Evolutionary conservation across 2,797 vertebrate species (phyloP), one percentile per base, ranked within the genome.

Genomic region (Amphiprion clarkii): DNA sequence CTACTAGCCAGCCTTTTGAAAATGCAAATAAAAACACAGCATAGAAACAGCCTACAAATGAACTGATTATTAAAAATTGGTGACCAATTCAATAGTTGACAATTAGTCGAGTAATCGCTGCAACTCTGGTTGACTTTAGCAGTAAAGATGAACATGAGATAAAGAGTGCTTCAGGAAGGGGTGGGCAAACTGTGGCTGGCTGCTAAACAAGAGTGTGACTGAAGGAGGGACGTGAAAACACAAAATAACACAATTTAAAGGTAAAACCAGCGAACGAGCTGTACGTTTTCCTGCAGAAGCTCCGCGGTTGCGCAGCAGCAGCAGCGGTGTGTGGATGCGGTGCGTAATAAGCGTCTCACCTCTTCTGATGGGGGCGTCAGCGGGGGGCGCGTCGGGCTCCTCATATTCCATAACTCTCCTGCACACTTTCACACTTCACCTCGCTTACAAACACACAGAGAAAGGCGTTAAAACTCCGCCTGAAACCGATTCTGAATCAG

Each of bases 321-420:
- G 23, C 56, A 65, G 39, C 19, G 6, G 9, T 21, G 48, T 3
- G 44, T 19, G 16, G 17, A 31, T 51, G 4, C 52, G 55, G 42
- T 68, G 21, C 44, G 8, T 25, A 17, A n/a, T 67, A 55, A 27
- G 81, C 56, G 27, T 57, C 81, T 84, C 80, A 94, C 93, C 92
- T 93, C 78, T 91, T 63, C 78, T 89, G 77, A 86, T 82, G 51
- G 84, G 64, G 64, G 53, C 56, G 82, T 90, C 89, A 82, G 71
- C 65, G 21, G 82, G 76, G 65, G 83, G 67, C 78, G 67, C 72
- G 67, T 91, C 81, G n/a, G 48, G 49, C 70, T 91, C 89, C 65
- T 92, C 93, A 93, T 94, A 91, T 74, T 94, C 93, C 93, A 94
- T 94, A 67, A 86, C 90, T 88, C 81, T 79, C 79, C 68, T 51